phyloP scores from a whole-genome alignment of 1,140 invertebrate species.

The Megathymus violae region DNA sequence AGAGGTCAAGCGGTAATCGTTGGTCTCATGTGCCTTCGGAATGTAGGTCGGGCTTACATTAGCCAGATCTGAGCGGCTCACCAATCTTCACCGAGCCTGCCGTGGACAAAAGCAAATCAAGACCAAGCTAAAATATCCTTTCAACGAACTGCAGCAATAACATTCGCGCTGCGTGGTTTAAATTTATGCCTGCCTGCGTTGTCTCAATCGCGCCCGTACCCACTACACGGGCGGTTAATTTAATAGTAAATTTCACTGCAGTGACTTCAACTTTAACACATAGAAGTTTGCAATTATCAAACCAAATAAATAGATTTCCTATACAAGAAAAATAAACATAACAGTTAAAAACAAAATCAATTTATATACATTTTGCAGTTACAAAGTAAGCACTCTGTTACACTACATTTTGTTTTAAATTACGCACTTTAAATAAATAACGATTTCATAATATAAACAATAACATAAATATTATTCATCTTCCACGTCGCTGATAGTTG shows the following conservation, averaged over 20 bases:
- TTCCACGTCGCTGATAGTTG: too few species aligned
- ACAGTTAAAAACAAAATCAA: too few species aligned
- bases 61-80: conserved; percentile 55
- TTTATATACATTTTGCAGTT: too few species aligned
- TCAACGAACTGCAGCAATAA: conserved; percentile 19
- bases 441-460: too few species aligned
- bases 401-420: too few species aligned
- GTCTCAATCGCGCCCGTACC: conserved; percentile 10
- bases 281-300: too few species aligned
- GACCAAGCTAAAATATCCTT: conserved; percentile 30
- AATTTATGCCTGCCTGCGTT: conserved; percentile 19
- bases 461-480: too few species aligned
- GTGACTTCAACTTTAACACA: background rate
- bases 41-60: conserved; percentile 78
- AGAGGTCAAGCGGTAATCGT: conserved; percentile 68
- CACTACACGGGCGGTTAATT: conserved; percentile 1
- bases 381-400: too few species aligned
- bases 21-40: conserved; percentile 59
- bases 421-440: too few species aligned
- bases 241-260: conserved; percentile 2
- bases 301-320: too few species aligned
- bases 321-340: too few species aligned
- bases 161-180: conserved; percentile 8
- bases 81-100: conserved; percentile 55
- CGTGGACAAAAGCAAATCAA: conserved; percentile 58